Conservation (phyloP, 2,797 vertebrate species). For the Chanos chanos region DNA sequence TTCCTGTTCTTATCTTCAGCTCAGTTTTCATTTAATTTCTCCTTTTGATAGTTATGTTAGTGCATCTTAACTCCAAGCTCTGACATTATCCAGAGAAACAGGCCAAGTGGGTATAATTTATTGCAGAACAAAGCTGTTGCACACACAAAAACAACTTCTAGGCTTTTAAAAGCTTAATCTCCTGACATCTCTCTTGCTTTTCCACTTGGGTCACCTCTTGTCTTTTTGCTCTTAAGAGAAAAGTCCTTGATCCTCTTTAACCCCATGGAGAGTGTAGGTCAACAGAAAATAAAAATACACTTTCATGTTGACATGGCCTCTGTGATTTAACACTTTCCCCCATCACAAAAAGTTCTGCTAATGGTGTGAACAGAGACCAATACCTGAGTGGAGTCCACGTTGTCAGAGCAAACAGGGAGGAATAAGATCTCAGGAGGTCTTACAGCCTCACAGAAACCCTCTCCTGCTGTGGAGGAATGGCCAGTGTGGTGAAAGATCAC, state of each 20-base stretch:
- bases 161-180: too few species aligned
- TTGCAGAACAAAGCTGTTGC: too few species aligned
- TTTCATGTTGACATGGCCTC: too few species aligned
- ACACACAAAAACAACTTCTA: background rate
- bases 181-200: background rate
- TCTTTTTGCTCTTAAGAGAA: too few species aligned
- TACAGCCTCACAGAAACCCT: constrained; percentile 1
- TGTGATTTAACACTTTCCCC: background rate
- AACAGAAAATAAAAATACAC: constrained; percentile 11
- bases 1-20: too few species aligned
- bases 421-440: constrained; percentile 28
- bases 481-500: constrained; percentile 33
- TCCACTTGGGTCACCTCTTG: too few species aligned
- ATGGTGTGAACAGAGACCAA: background rate
- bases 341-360: background rate
- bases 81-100: too few species aligned
- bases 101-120: too few species aligned
- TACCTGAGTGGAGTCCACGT: constrained; percentile 12
- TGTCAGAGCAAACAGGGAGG: constrained; percentile 9
- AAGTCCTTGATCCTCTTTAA: background rate
- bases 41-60: too few species aligned
- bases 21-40: too few species aligned
- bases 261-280: background rate
- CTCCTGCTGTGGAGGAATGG: constrained; percentile 17
- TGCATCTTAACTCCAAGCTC: too few species aligned